Evolutionary conservation across 2,797 vertebrate genomes (phyloP), one percentile per base, ranked within the genome.

Genomic region (Notolepis coatsorum): DNA sequence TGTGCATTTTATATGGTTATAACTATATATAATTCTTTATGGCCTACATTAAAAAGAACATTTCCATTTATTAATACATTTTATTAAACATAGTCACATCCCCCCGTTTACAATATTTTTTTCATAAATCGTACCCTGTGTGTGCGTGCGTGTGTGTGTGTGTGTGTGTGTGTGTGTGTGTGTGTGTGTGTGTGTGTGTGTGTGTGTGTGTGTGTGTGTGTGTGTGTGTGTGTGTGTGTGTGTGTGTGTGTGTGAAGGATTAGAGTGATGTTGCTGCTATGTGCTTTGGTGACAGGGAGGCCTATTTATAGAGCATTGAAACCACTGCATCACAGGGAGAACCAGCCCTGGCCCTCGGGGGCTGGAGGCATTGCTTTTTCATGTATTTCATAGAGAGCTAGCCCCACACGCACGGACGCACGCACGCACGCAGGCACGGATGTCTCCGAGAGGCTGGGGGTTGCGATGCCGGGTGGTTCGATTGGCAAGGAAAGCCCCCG

Each of bases 281-380:
- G 43, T 56, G 59, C 71, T 79, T 52, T 61, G 77, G 81, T 82
- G 82, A 84, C 85, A 80, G 70, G 71, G 53, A 77, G 67, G 59
- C 66, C 55, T 88, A 90, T 89, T 88, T 88, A 86, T 88, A 90
- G 79, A 59, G 57, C 61, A 78, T 50, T 85, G 85, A 89, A 84
- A 86, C 65, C 76, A 79, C 84, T 82, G 81, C 80, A 84, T 85
- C 88, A 80, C 81, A 86, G 75, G 73, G 85, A 87, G 78, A 80
- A 85, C 70, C 68, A 84, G 87, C 46, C 7, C 68, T 75, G 63
- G 77, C 77, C 81, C 77, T 69, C 17, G 5, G 78, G 85, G 78
- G 82, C 58, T 55, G 57, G 43, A 80, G 77, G 75, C 77, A 73
- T 52, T 60, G 85, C 80, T 84, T 82, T n/a, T 86, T 85, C 70